Conservation (phyloP, 2,797 vertebrate species). For the Betta splendens region DNA sequence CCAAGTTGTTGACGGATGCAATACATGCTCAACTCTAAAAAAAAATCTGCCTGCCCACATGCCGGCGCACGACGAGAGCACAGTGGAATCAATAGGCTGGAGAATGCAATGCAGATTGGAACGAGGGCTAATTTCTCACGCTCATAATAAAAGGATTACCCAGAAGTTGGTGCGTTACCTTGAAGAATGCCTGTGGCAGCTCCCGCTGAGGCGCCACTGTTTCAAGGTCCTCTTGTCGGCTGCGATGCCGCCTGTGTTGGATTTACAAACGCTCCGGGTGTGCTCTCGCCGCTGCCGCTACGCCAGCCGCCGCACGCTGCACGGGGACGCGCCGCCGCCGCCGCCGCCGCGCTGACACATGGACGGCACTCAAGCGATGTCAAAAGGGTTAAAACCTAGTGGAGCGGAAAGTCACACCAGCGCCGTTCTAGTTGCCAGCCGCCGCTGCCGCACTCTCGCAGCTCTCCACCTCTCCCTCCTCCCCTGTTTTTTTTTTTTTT, state of each 20-base stretch:
- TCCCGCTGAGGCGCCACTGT: slow-evolving; percentile 70
- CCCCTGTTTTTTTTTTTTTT: slow-evolving; percentile 54
- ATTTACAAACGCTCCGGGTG: slow-evolving; percentile 65
- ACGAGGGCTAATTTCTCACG: slow-evolving; percentile 8
- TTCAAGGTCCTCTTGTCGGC: slow-evolving; percentile 76
- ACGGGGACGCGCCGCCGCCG: slow-evolving; percentile 58
- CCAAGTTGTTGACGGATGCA: slow-evolving; percentile 68
- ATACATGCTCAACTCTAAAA: slow-evolving; percentile 51
- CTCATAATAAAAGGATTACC: slow-evolving; percentile 32
- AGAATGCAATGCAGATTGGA: slow-evolving; percentile 15
- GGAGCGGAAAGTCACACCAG: slow-evolving; percentile 78
- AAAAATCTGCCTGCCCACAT: slow-evolving; percentile 48
- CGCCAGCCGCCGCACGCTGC: slow-evolving; percentile 45
- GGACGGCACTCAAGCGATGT: slow-evolving; percentile 70
- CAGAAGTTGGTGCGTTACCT: slow-evolving; percentile 80
- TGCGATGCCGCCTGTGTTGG: slow-evolving; percentile 70
- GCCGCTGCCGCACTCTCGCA: slow-evolving; percentile 71
- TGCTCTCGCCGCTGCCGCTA: slow-evolving; percentile 65
- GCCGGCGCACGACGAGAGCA: slow-evolving; percentile 30
- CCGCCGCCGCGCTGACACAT: slow-evolving; percentile 64
- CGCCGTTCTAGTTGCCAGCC: slow-evolving; percentile 70
- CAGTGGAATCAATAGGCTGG: slow-evolving; percentile 13
- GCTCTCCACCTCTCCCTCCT: slow-evolving; percentile 61
- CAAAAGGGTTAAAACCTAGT: slow-evolving; percentile 80
- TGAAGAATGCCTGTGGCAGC: slow-evolving; percentile 54